phyloP scores from a whole-genome alignment of 2,888 invertebrate species.

The Spilosoma lubricipeda region DNA sequence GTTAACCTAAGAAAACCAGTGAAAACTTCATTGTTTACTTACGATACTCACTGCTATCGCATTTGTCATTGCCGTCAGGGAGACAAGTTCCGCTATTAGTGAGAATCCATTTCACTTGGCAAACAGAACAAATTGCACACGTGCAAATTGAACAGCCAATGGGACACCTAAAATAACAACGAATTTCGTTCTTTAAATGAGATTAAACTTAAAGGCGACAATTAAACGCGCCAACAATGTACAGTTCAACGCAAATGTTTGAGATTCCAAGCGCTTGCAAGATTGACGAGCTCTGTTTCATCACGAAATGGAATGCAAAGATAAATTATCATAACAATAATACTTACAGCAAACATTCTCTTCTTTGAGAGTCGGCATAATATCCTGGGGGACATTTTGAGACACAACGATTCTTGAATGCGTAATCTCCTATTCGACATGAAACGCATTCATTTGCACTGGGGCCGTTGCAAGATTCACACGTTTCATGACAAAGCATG shows the following conservation, averaged over 20 bases:
- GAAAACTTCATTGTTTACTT: constrained; percentile 52
- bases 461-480: constrained; percentile 93
- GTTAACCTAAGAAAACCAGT: constrained; percentile 47
- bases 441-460: constrained; percentile 92
- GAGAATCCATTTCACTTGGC: constrained; percentile 91
- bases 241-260: constrained; percentile 42
- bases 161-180: constrained; percentile 86
- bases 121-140: constrained; percentile 90
- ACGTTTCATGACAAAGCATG: constrained; percentile 91
- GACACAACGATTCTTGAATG: constrained; percentile 90
- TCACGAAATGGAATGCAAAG: constrained; percentile 53
- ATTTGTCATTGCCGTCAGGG: constrained; percentile 90
- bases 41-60: constrained; percentile 89
- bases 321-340: constrained; percentile 62
- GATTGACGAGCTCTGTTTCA: constrained; percentile 53
- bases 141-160: constrained; percentile 92
- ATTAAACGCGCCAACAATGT: constrained; percentile 44
- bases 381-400: constrained; percentile 90
- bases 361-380: constrained; percentile 91
- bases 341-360: constrained; percentile 90
- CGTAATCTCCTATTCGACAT: constrained; percentile 90
- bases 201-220: constrained; percentile 40
- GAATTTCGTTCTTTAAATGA: constrained; percentile 35
- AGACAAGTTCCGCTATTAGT: constrained; percentile 91
- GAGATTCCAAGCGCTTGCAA: constrained; percentile 45